phyloP scores from a whole-genome alignment of 2,797 vertebrate genomes.

The Danio kyathit region DNA sequence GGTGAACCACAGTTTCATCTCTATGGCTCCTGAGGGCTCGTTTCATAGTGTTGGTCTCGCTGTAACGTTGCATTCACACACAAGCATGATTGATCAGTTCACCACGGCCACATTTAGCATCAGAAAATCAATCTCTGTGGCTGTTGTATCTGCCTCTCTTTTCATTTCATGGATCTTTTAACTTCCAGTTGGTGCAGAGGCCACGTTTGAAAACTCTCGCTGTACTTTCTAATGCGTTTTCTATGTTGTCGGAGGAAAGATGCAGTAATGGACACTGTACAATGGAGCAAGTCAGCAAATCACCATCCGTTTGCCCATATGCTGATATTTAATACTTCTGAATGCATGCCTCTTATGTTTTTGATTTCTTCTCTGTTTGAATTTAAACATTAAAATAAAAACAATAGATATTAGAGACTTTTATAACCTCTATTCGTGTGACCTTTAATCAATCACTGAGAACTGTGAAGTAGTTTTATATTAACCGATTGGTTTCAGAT shows the following conservation, averaged over 20 bases:
- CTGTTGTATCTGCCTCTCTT: conserved; percentile 31
- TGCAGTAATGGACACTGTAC: conserved; percentile 42
- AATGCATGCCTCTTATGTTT: not conserved
- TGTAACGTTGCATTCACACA: conserved; percentile 33
- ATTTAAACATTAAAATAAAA: not conserved
- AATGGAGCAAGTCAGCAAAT: conserved; percentile 57
- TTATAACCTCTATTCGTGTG: not conserved
- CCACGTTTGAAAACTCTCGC: conserved; percentile 30
- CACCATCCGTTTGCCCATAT: conserved; percentile 51
- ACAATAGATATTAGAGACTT: too few species aligned
- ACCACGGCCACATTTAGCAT: conserved; percentile 53
- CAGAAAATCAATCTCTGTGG: conserved; percentile 50
- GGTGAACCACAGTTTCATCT: conserved; percentile 13
- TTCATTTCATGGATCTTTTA: conserved; percentile 33
- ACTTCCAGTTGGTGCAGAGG: conserved; percentile 33
- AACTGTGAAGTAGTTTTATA: not conserved
- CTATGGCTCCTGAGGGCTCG: conserved; percentile 10
- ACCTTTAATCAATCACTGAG: not conserved
- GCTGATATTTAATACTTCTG: conserved; percentile 51
- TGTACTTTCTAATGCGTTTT: conserved; percentile 44
- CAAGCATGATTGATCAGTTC: conserved; percentile 40
- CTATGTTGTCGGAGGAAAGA: conserved; percentile 51
- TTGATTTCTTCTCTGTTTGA: too few species aligned
- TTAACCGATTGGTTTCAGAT: not conserved
- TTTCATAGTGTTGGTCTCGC: conserved; percentile 3